Percentiles rank a stretch among this genome's conserved stretches.
These are phyloP conservation scores for Catocala sponsa DNA, from an alignment of 2,888 invertebrate species.

Conservation along the genomic window DNA sequence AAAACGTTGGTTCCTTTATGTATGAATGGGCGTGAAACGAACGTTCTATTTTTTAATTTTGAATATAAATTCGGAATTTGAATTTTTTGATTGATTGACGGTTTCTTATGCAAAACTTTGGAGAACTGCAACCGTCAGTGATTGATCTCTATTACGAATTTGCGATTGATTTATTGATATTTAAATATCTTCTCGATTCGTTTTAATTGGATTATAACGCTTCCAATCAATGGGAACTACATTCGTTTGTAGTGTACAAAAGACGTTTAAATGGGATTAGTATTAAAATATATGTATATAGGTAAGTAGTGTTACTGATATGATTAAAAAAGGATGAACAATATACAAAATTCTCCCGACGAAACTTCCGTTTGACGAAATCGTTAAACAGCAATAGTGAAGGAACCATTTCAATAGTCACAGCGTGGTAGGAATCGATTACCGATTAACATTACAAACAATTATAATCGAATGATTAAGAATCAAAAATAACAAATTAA, in stretches of 20 bases:
- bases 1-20: conserved; percentile 61
- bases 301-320: too few relatives aligned
- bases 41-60: conserved; percentile 52
- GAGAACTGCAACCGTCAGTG: conserved; percentile 50
- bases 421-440: too few relatives aligned
- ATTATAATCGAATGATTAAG: too few relatives aligned
- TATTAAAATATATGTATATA: too few relatives aligned
- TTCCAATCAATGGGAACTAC: conserved; percentile 21
- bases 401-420: too few relatives aligned
- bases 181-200: conserved; percentile 53
- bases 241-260: background rate
- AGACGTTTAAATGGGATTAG: too few relatives aligned
- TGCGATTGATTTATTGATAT: conserved; percentile 58
- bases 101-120: conserved; percentile 50
- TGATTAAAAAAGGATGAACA: too few relatives aligned
- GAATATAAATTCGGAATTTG: conserved; percentile 37
- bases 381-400: too few relatives aligned
- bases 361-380: too few relatives aligned
- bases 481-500: too few relatives aligned
- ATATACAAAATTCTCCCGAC: too few relatives aligned
- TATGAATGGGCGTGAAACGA: conserved; percentile 67
- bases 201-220: conserved; percentile 41
- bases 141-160: conserved; percentile 26
- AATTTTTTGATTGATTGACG: conserved; percentile 48
- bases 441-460: too few relatives aligned